Evolutionary conservation across 1,140 invertebrate genomes (phyloP).

Genomic region (Diabrotica virgifera): DNA sequence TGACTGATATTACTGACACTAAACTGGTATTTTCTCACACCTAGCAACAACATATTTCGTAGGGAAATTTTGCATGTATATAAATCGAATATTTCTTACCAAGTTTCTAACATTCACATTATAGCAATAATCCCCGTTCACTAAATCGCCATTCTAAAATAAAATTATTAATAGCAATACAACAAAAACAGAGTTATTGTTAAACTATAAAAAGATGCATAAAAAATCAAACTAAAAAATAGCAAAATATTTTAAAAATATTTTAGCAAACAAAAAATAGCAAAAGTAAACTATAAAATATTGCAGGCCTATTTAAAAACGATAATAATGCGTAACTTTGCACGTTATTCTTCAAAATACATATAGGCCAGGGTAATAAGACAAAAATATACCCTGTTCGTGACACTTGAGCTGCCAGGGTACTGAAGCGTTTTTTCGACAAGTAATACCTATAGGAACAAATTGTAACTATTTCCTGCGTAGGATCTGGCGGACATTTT

Average conservation of each 20-base stretch:
- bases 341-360: too few relatives aligned
- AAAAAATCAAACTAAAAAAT: conserved; percentile 24
- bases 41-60: not conserved
- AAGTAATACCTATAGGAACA: too few relatives aligned
- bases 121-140: conserved; percentile 54
- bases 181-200: not conserved
- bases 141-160: conserved; percentile 47
- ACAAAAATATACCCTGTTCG: too few relatives aligned
- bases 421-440: too few relatives aligned
- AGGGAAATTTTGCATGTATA: not conserved
- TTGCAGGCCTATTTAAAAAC: too few relatives aligned
- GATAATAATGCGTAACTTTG: too few relatives aligned
- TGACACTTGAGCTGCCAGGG: too few relatives aligned
- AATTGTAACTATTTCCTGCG: too few relatives aligned
- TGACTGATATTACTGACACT: too few relatives aligned
- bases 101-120: conserved; percentile 55
- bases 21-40: too few relatives aligned
- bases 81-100: conserved; percentile 37
- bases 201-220: not conserved
- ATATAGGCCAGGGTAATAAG: too few relatives aligned
- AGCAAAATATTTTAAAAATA: conserved; percentile 9
- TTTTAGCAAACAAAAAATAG: conserved; percentile 22
- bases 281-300: not conserved
- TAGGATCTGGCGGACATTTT: too few relatives aligned
- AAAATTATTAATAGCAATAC: conserved; percentile 20